These are phyloP conservation scores for Ramphastos sulfuratus DNA, from an alignment of 2,113 vertebrate species.

Conservation along the genomic window DNA sequence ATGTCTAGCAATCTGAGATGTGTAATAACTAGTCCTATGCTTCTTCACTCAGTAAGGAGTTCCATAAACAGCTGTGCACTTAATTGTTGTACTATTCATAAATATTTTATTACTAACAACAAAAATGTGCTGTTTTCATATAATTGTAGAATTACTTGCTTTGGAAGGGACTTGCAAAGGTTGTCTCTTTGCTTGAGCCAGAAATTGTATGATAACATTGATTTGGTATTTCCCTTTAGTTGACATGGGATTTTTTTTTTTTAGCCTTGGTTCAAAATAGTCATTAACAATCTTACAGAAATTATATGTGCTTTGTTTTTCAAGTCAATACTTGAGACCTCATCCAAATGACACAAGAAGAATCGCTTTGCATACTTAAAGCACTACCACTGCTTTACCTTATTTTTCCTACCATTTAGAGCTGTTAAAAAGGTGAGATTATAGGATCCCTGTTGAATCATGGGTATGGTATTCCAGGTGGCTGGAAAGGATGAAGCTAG, in stretches of 20 bases:
- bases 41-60: background rate
- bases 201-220: background rate
- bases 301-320: background rate
- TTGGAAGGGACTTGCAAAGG: background rate
- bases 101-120: background rate
- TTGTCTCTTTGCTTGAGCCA: background rate
- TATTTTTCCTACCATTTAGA: background rate
- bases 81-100: constrained; percentile 14
- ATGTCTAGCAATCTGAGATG: background rate
- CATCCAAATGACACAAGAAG: background rate
- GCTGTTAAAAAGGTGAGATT: background rate
- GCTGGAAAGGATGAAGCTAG: background rate
- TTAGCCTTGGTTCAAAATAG: background rate
- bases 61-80: background rate
- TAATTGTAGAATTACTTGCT: background rate
- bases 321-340: background rate
- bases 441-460: background rate
- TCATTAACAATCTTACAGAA: background rate
- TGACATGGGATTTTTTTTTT: background rate
- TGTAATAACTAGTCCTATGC: background rate
- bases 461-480: background rate
- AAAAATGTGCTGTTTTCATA: background rate
- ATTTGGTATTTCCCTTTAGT: background rate
- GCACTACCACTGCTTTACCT: background rate
- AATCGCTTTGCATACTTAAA: background rate